A percentile compares a stretch with the other conserved stretches of the same genome.
phyloP scores from a whole-genome alignment of 2,888 invertebrate genomes.

The Pristionchus mayeri region DNA sequence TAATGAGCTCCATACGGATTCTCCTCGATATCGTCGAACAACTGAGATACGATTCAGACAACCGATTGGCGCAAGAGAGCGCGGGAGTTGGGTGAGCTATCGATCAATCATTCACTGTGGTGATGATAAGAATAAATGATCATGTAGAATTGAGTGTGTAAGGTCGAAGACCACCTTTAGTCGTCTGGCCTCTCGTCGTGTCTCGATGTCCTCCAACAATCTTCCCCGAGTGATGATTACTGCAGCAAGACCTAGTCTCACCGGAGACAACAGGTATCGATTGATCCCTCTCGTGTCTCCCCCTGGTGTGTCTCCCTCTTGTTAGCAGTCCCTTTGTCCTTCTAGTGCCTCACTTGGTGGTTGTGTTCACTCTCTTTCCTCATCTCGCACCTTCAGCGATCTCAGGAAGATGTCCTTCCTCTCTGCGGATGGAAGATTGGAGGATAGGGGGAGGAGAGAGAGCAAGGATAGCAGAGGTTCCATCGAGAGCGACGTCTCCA shows the following conservation, averaged over 20 bases:
- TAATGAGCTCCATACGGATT: constrained; percentile 70
- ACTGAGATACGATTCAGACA: constrained; percentile 72
- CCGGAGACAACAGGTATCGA: constrained; percentile 60
- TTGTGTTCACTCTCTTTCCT: constrained; percentile 2
- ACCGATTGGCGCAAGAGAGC: constrained; percentile 59
- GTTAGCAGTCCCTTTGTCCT: background rate
- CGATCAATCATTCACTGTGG: too few species aligned
- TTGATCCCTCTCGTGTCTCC: background rate
- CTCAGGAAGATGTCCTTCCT: constrained; percentile 74
- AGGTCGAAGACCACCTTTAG: constrained; percentile 39
- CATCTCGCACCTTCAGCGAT: constrained; percentile 45
- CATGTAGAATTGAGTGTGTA: background rate
- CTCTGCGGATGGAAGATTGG: constrained; percentile 74
- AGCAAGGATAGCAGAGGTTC: constrained; percentile 70
- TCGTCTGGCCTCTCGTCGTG: constrained; percentile 71
- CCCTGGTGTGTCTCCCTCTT: background rate
- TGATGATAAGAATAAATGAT: too few species aligned
- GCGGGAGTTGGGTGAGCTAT: constrained; percentile 59
- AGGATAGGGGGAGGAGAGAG: constrained; percentile 69
- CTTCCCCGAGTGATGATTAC: constrained; percentile 75
- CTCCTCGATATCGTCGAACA: constrained; percentile 74
- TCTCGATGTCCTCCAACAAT: constrained; percentile 73
- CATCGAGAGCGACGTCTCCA: constrained; percentile 72
- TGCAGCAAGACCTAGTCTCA: constrained; percentile 73
- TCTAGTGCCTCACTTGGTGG: background rate